Conservation (phyloP, 2,113 vertebrate species). For the Sprattus sprattus region DNA sequence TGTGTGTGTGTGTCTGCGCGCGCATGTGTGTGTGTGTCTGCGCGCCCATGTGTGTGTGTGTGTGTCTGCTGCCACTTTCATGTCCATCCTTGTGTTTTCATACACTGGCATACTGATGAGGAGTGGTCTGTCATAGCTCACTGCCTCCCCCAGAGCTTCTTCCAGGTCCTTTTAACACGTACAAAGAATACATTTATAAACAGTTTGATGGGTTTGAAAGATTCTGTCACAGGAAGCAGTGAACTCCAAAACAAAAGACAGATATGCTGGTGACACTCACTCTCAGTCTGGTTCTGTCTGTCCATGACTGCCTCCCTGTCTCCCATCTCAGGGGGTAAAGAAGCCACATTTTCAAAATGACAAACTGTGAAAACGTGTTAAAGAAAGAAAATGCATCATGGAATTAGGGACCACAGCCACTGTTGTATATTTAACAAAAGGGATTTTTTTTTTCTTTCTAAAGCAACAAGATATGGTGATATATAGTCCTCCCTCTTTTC, state of each 20-base stretch:
- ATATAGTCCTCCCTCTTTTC: constrained; percentile 41
- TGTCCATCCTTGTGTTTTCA: constrained; percentile 51
- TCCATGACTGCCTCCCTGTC: background rate
- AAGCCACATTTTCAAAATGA: constrained; percentile 16
- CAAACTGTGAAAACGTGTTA: constrained; percentile 9
- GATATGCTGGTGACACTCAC: constrained; percentile 45
- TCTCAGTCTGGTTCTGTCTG: constrained; percentile 6
- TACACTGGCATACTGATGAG: constrained; percentile 58
- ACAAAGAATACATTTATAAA: constrained; percentile 48
- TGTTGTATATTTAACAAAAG: constrained; percentile 34
- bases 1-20: constrained; percentile 25
- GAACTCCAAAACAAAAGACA: constrained; percentile 54
- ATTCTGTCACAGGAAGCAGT: constrained; percentile 51
- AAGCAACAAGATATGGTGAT: constrained; percentile 36
- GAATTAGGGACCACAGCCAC: constrained; percentile 28
- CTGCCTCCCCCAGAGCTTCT: constrained; percentile 42
- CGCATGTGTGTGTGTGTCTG: constrained; percentile 24
- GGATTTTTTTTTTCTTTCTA: constrained; percentile 41
- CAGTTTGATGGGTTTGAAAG: constrained; percentile 52
- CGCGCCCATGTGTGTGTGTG: background rate
- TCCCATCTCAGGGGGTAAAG: constrained; percentile 9
- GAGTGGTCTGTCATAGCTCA: constrained; percentile 50
- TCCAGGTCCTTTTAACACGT: constrained; percentile 46
- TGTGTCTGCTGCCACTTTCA: constrained; percentile 32
- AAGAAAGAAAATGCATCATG: background rate